Conservation (phyloP, 2,888 invertebrate genomes). For the Himalopsyche japonica region DNA sequence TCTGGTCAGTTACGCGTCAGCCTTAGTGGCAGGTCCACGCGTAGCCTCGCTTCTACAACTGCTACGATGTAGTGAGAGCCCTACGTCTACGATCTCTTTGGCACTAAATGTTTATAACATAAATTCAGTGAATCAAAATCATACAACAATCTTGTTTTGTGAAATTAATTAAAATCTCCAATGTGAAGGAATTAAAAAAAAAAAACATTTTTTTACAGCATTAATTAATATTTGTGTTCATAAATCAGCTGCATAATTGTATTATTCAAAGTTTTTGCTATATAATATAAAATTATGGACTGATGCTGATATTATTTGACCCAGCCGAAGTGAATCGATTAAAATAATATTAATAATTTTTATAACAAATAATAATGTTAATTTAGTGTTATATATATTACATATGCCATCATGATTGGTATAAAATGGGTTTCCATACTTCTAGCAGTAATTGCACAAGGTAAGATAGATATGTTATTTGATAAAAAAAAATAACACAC, state of each 20-base stretch:
- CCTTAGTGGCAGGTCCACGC: slow-evolving; percentile 1
- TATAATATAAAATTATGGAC: neutral
- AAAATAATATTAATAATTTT: neutral
- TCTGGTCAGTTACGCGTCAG: slow-evolving; percentile 15
- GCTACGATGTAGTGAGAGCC: neutral
- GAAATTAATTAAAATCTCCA: neutral
- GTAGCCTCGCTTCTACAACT: neutral
- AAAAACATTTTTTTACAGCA: neutral
- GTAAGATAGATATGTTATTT: neutral
- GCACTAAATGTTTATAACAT: neutral
- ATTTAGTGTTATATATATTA: neutral
- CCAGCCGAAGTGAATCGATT: neutral
- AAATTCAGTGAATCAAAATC: neutral
- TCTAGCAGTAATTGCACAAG: neutral
- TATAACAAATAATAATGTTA: neutral
- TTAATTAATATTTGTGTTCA: too few relatives aligned
- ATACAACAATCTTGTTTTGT: neutral
- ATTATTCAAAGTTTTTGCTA: neutral
- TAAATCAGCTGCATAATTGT: neutral
- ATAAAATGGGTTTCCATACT: neutral
- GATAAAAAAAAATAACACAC: too few relatives aligned
- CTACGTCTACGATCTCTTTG: neutral
- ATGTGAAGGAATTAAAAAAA: neutral
- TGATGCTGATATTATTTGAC: neutral
- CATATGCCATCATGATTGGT: neutral